Conservation (phyloP, 2,888 invertebrate genomes). For the Pogonocherus hispidulus region DNA sequence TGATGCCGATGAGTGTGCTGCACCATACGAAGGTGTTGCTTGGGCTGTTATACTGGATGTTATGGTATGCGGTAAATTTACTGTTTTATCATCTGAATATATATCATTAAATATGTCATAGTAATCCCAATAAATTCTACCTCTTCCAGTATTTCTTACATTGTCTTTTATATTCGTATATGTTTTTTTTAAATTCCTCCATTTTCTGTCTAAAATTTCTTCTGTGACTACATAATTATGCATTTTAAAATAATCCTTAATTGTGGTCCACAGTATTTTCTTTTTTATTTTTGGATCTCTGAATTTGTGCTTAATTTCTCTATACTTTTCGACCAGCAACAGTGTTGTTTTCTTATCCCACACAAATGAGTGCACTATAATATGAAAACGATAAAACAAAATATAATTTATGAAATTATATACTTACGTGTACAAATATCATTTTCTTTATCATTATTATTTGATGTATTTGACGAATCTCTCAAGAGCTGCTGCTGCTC, state of each 20-base stretch:
- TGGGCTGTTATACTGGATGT: background rate
- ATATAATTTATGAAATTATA: no score
- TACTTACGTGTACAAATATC: no score
- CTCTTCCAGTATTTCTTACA: background rate
- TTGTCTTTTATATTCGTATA: background rate
- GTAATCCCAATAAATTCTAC: background rate
- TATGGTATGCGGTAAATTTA: background rate
- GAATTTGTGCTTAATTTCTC: background rate
- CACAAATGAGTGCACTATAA: no score
- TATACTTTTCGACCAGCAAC: background rate
- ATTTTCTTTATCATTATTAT: no score
- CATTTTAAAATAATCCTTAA: background rate
- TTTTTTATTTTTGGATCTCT: background rate
- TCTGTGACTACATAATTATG: background rate
- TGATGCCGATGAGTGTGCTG: no score
- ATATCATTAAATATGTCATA: background rate
- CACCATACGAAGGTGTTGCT: background rate
- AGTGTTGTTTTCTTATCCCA: background rate
- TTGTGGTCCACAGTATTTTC: background rate
- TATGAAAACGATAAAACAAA: no score
- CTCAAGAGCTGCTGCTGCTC: no score
- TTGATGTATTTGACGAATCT: no score
- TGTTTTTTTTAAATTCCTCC: background rate
- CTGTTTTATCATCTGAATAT: background rate
- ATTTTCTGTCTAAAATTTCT: background rate